These are phyloP conservation scores for Cephalotes varians DNA, from an alignment of 2,888 invertebrate species.

Conservation along the genomic window DNA sequence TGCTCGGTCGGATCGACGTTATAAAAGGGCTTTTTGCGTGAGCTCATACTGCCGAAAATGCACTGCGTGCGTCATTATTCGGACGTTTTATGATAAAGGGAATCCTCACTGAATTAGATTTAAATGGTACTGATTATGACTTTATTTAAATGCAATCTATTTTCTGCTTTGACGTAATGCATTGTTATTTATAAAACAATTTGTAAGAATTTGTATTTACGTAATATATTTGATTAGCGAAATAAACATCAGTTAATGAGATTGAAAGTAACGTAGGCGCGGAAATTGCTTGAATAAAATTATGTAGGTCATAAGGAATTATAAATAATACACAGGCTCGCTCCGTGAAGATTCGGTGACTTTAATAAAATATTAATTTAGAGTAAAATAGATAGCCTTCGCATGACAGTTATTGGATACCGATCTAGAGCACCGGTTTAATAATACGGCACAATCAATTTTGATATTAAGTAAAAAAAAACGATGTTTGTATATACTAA, in stretches of 20 bases:
- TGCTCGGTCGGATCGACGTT: not conserved
- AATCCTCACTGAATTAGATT: slow-evolving; percentile 25
- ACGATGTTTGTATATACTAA: slow-evolving; percentile 48
- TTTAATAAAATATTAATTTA: slow-evolving; percentile 68
- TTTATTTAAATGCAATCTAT: slow-evolving; percentile 21
- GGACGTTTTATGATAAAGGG: slow-evolving; percentile 22
- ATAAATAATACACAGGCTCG: not conserved
- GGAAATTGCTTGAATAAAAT: slow-evolving; percentile 21
- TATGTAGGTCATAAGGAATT: not conserved
- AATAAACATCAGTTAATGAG: not conserved
- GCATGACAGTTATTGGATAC: slow-evolving; percentile 71
- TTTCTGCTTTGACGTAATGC: slow-evolving; percentile 11
- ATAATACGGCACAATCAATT: slow-evolving; percentile 73
- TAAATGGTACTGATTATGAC: not conserved
- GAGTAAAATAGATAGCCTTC: slow-evolving; percentile 68
- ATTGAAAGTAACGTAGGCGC: not conserved
- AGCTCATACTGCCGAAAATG: slow-evolving; percentile 40
- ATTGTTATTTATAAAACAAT: slow-evolving; percentile 3
- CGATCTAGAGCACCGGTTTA: slow-evolving; percentile 61
- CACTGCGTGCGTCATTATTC: slow-evolving; percentile 34
- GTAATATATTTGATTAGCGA: slow-evolving; percentile 18
- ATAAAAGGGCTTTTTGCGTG: slow-evolving; percentile 51
- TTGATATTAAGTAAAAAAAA: slow-evolving; percentile 62
- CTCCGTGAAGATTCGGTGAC: slow-evolving; percentile 60
- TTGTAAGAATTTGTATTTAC: not conserved